Evolutionary conservation across 2,888 invertebrate genomes (phyloP).

Genomic region (Dasypolia templi): DNA sequence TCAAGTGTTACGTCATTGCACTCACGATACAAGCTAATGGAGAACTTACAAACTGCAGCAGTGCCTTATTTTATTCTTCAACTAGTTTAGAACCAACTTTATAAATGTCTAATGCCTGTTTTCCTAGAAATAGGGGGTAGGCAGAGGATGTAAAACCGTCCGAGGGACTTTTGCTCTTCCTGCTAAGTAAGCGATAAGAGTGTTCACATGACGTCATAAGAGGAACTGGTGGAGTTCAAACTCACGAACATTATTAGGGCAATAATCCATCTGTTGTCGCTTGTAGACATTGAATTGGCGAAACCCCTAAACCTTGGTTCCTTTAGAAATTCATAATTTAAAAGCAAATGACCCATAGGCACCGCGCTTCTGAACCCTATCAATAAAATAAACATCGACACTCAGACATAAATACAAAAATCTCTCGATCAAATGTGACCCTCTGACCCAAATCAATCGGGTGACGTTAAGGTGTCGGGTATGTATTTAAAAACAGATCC

Average conservation of each 20-base stretch:
- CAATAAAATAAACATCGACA: not conserved
- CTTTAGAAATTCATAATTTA: too few relatives aligned
- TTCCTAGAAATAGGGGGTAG: not conserved
- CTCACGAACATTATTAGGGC: not conserved
- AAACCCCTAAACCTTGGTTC: not conserved
- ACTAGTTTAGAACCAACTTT: not conserved
- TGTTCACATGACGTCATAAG: not conserved
- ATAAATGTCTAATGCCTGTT: not conserved
- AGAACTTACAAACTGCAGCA: not conserved
- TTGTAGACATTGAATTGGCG: not conserved
- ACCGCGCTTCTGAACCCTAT: not conserved
- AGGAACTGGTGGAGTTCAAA: not conserved
- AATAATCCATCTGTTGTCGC: not conserved
- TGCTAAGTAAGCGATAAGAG: not conserved
- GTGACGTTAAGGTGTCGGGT: not conserved
- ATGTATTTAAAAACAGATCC: conserved; percentile 11
- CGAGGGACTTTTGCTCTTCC: not conserved
- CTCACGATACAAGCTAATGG: conserved; percentile 12
- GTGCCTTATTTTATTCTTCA: not conserved
- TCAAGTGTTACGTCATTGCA: not conserved
- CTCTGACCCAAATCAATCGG: conserved; percentile 20
- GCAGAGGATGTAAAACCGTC: not conserved
- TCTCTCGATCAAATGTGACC: conserved; percentile 1
- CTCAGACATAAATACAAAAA: not conserved
- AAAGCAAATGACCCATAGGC: too few relatives aligned